Evolutionary conservation across 2,113 vertebrate species (phyloP).

Genomic region (Rhinogobius similis): DNA sequence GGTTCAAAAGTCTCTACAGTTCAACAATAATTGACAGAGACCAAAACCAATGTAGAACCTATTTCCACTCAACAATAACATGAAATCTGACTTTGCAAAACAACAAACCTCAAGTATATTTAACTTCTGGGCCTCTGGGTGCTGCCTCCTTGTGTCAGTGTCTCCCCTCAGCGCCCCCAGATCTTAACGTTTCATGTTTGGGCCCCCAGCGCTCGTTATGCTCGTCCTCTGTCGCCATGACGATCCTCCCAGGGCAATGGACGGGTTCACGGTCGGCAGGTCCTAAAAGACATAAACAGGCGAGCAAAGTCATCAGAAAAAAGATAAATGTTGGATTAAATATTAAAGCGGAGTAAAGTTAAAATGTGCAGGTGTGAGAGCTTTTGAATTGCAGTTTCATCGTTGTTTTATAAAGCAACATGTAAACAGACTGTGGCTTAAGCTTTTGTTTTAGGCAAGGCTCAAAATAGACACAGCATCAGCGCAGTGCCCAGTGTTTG

Average conservation of each 20-base stretch:
- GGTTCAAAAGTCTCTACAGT: too few species aligned
- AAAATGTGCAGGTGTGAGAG: neutral
- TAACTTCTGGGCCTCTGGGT: neutral
- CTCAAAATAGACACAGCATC: neutral
- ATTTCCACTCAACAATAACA: neutral
- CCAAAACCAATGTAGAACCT: neutral
- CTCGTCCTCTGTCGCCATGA: slow-evolving; percentile 22
- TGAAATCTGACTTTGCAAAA: neutral
- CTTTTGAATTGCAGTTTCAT: neutral
- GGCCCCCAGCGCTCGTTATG: slow-evolving; percentile 32
- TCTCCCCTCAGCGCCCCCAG: slow-evolving; percentile 42
- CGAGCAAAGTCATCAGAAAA: neutral
- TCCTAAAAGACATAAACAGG: neutral
- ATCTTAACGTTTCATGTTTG: slow-evolving; percentile 35
- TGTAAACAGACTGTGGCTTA: slow-evolving; percentile 4
- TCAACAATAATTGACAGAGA: too few species aligned
- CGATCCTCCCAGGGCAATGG: slow-evolving; percentile 12
- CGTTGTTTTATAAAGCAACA: neutral
- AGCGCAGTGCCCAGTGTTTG: neutral
- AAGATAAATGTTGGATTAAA: neutral
- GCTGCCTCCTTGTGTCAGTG: neutral
- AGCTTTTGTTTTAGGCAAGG: neutral
- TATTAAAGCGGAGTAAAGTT: neutral
- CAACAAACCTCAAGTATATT: neutral
- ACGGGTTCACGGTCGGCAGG: neutral